Conservation (phyloP, 2,888 invertebrate genomes). For the Hypomecis punctinalis region DNA sequence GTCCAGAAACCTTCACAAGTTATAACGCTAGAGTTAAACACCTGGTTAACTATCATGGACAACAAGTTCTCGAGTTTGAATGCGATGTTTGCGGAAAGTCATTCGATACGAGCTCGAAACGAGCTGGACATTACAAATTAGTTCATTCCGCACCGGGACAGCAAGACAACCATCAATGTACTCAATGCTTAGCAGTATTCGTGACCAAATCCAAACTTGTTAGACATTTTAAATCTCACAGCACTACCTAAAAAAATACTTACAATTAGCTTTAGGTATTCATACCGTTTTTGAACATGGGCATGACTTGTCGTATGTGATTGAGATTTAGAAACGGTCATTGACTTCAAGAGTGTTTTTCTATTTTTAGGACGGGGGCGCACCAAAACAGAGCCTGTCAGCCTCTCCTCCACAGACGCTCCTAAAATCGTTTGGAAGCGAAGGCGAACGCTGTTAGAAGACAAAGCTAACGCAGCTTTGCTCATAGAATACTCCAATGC, state of each 20-base stretch:
- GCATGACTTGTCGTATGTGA: slow-evolving; percentile 7
- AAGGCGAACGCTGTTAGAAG: slow-evolving; percentile 56
- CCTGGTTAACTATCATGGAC: slow-evolving; percentile 66
- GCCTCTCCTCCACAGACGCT: slow-evolving; percentile 39
- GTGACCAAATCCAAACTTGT: slow-evolving; percentile 61
- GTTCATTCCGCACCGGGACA: slow-evolving; percentile 59
- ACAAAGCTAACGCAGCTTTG: slow-evolving; percentile 64
- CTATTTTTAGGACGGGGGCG: slow-evolving; percentile 62
- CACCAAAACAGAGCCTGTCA: slow-evolving; percentile 31
- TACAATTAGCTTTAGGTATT: not conserved
- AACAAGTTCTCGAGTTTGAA: slow-evolving; percentile 59
- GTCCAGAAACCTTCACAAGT: slow-evolving; percentile 68
- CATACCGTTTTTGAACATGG: not conserved
- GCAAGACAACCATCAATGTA: slow-evolving; percentile 52
- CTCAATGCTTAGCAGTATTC: slow-evolving; percentile 60
- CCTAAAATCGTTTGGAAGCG: slow-evolving; percentile 59
- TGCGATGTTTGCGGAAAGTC: slow-evolving; percentile 64
- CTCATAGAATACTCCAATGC: slow-evolving; percentile 68
- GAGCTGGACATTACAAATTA: slow-evolving; percentile 62
- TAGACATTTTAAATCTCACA: slow-evolving; percentile 62
- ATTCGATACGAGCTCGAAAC: slow-evolving; percentile 68
- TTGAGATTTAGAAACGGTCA: slow-evolving; percentile 29
- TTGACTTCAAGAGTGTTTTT: slow-evolving; percentile 41
- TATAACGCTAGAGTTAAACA: slow-evolving; percentile 72
- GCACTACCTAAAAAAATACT: slow-evolving; percentile 25